Evolutionary conservation across 2,797 vertebrate species (phyloP), one percentile per base, ranked within the genome.

Genomic region (Taeniopygia guttata): DNA sequence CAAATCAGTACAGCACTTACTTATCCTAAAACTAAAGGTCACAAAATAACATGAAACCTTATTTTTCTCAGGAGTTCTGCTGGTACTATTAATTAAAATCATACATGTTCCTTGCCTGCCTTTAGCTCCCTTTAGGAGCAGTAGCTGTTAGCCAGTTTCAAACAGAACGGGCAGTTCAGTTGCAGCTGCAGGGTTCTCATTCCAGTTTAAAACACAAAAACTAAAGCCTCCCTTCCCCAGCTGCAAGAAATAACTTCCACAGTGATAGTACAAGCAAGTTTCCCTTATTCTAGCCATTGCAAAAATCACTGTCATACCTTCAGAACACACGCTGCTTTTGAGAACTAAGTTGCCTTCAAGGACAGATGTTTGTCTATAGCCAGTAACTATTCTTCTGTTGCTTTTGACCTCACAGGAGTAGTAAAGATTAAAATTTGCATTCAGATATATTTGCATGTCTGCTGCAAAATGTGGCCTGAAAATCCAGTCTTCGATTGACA

Each of bases 191-290:
- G 36, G 30, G 43, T 58, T 87, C 55, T 85, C 51, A 45, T 2
- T 72, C 12, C 34, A 21, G 11, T 52, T 83, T 46, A 83, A 93
- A 68, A 48, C 13, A 55, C 12, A 76, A n/a, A 67, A 72, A 40
- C 9, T 30, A 23, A 45, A 84, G 22, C 30, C 8, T 8, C 2
- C 36, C 4, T 42, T 68, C 46, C 23, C 22, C 29, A 38, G 1
- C n/a, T 58, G 27, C 22, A 29, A 82, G 32, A 52, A 16, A 4
- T n/a, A 67, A 64, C 9, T 20, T 54, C 40, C 0, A 0, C 34
- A 90, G 15, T 34, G 16, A 49, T 22, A 59, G 7, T 45, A 58
- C 5, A 72, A 73, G 13, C 6, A 34, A 54, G 17, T 74, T 49
- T 70, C 64, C 55, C 32, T 32, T 75, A n/a, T 22, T 74, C 26